Evolutionary conservation across 2,888 invertebrate genomes (phyloP), one percentile per base, ranked within the genome.

Genomic region (Drosophila birchii): DNA sequence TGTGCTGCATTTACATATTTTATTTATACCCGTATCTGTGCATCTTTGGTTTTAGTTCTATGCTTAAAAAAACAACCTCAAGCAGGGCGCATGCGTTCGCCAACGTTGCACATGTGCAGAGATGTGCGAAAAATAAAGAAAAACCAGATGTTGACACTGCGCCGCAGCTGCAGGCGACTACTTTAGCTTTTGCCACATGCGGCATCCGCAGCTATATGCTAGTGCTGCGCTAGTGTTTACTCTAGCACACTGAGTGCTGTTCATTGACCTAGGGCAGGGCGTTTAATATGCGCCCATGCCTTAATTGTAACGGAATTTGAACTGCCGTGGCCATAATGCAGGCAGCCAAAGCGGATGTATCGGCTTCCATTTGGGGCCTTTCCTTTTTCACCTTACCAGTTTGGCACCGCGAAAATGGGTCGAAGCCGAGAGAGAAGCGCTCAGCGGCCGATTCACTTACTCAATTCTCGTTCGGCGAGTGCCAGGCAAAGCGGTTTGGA

Each of bases 261-360:
- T 73, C 75, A 78, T 82, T 85, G 85, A 75, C 78, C 78, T 87
- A 76, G 77, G 79, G 68, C 76, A 81, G 79, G 76, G 74, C 71
- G 69, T 32, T 44, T 49, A 34, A n/a, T 53, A 57, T 55, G 62
- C 68, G 62, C 63, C 63, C 51, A 34, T 20, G 51, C 51, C 51
- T 56, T 57, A 69, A 76, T 73, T 60, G 72, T 73, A 78, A 68
- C 71, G 66, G 75, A 56, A 44, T 59, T 55, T 51, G 34, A 47
- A 51, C 49, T 26, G 32, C 39, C 34, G 39, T 39, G 55, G 45
- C 51, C 29, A 47, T 53, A 68, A 36, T 41, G 26, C 68, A 18
- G 8, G 16, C 51, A 32, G 36, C 20, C 47, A 23, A 74, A 39
- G 53, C 68, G 68, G 62, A 75, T 68, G 73, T 67, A 54, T 68